These are phyloP conservation scores for Sialia sialis DNA, from an alignment of 2,113 vertebrate species.

Conservation along the genomic window DNA sequence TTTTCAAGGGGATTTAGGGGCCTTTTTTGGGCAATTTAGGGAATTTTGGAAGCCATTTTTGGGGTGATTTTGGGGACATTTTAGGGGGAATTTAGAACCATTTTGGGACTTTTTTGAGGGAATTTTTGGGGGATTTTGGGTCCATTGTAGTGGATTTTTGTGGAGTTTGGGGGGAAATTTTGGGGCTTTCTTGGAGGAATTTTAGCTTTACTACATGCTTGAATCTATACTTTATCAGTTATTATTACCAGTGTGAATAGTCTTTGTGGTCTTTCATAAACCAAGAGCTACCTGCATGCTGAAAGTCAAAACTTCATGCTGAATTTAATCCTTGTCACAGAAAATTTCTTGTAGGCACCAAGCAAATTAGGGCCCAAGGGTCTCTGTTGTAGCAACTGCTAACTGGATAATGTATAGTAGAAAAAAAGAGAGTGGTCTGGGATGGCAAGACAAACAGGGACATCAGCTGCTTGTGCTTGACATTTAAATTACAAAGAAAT, in stretches of 20 bases:
- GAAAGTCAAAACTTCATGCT: not conserved
- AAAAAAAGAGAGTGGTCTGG: not conserved
- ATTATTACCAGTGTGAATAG: not conserved
- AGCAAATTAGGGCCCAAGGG: not conserved
- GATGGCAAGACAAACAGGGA: not conserved
- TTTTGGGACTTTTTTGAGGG: too few relatives aligned
- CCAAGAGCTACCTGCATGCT: not conserved
- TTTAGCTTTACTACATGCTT: not conserved
- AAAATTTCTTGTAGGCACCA: not conserved
- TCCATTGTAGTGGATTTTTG: too few relatives aligned
- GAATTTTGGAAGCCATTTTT: too few relatives aligned
- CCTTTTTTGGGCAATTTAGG: too few relatives aligned
- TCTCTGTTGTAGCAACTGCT: not conserved
- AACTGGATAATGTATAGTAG: not conserved
- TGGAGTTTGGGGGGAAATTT: too few relatives aligned
- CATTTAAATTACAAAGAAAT: not conserved
- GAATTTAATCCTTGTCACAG: not conserved
- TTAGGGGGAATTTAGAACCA: too few relatives aligned
- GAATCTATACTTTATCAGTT: not conserved
- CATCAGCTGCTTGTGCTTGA: not conserved
- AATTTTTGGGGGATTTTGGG: too few relatives aligned
- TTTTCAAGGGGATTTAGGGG: too few relatives aligned
- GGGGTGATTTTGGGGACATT: too few relatives aligned
- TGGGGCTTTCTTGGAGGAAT: too few relatives aligned
- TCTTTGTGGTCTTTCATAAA: not conserved